Conservation (phyloP, 2,113 vertebrate species). For the Condylura cristata region DNA sequence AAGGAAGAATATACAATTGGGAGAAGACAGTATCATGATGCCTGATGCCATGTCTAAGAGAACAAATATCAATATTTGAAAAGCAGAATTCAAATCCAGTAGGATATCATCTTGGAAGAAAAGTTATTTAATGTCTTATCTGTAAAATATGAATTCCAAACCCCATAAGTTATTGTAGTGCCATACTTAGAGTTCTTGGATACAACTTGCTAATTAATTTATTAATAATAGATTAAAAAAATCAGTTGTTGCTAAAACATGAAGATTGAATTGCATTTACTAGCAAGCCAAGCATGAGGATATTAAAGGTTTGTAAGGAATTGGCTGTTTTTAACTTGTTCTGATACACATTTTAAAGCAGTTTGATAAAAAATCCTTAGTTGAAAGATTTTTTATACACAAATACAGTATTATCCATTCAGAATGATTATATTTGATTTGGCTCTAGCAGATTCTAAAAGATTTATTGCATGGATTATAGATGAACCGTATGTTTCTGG, state of each 20-base stretch:
- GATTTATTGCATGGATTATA: neutral
- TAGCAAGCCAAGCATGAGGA: neutral
- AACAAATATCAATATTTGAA: neutral
- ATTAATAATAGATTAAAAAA: neutral
- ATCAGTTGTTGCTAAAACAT: neutral
- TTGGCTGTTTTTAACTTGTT: neutral
- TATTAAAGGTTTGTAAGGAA: neutral
- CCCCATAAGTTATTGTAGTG: neutral
- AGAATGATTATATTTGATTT: neutral
- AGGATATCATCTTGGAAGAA: neutral
- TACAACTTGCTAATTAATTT: neutral
- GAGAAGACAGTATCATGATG: neutral
- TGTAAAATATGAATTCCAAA: neutral
- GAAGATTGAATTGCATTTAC: neutral
- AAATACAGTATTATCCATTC: neutral
- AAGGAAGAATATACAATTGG: neutral
- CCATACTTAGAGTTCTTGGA: neutral
- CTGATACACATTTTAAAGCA: neutral
- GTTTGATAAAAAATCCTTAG: neutral
- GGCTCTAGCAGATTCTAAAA: neutral
- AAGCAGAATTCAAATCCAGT: neutral
- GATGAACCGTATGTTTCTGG: neutral
- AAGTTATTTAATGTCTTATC: neutral
- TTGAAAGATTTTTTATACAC: neutral
- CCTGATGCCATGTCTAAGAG: neutral